These are phyloP conservation scores for Cossypha heuglini DNA, from an alignment of 2,797 vertebrate genomes.

Conservation along the genomic window DNA sequence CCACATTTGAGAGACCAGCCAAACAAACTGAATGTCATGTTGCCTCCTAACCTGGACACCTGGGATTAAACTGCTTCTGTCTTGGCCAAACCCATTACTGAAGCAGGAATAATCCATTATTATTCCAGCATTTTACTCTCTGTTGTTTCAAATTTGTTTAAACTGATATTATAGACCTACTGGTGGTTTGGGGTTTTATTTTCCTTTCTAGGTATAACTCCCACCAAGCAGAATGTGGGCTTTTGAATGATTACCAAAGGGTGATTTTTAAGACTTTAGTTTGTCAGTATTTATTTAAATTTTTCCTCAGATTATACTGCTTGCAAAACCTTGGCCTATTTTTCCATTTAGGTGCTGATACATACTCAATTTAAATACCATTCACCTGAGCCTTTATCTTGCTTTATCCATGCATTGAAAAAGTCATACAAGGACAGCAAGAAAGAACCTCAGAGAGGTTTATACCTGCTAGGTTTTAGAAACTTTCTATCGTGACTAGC, in stretches of 20 bases:
- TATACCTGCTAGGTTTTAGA: not conserved
- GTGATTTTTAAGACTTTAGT: not conserved
- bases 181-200: not conserved
- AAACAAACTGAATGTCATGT: not conserved
- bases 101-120: not conserved
- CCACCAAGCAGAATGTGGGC: not conserved
- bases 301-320: not conserved
- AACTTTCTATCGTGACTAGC: accelerated
- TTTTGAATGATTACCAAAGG: not conserved
- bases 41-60: not conserved
- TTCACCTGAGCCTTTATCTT: not conserved
- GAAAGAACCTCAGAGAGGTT: not conserved
- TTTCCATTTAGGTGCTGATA: not conserved
- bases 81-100: not conserved
- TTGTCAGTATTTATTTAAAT: not conserved
- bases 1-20: not conserved
- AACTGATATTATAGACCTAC: not conserved
- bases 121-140: not conserved
- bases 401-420: not conserved
- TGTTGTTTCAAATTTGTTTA: not conserved
- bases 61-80: not conserved
- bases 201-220: not conserved
- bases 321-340: not conserved
- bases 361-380: not conserved
- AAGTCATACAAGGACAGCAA: not conserved